A percentile compares a stretch with the other conserved stretches of the same genome.
Conservation (phyloP, 1,140 invertebrate genomes). For the Drosophila pandora region DNA sequence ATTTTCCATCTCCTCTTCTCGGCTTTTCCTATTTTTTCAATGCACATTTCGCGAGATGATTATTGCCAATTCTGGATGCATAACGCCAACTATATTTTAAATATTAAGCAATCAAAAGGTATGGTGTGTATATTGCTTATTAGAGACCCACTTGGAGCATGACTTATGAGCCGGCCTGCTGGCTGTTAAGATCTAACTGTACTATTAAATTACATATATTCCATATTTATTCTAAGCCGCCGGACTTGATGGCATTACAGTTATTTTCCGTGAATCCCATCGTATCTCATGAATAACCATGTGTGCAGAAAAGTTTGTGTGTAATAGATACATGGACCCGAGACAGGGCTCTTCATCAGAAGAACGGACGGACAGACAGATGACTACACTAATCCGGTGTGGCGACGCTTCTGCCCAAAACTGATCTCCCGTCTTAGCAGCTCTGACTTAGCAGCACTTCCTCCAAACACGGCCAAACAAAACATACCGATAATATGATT, state of each 20-base stretch:
- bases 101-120: background rate
- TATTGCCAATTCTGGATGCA: constrained; percentile 3
- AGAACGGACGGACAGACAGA: constrained; percentile 17
- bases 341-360: background rate
- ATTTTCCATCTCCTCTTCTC: background rate
- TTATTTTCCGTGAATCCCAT: constrained; percentile 47
- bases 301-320: constrained; percentile 24
- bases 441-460: background rate
- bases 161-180: constrained; percentile 51
- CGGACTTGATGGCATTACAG: constrained; percentile 37
- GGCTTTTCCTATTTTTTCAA: constrained; percentile 9
- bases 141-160: constrained; percentile 55
- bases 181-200: constrained; percentile 40
- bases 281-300: constrained; percentile 42
- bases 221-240: constrained; percentile 49
- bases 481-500: constrained; percentile 36
- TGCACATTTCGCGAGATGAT: constrained; percentile 6
- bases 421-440: constrained; percentile 1
- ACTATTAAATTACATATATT: constrained; percentile 27
- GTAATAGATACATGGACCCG: constrained; percentile 15
- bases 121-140: constrained; percentile 37
- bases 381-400: constrained; percentile 32
- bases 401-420: constrained; percentile 29
- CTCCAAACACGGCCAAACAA: background rate
- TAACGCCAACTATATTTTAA: background rate